Evolutionary conservation across 2,113 vertebrate species (phyloP).

Genomic region (Eulemur rufifrons): DNA sequence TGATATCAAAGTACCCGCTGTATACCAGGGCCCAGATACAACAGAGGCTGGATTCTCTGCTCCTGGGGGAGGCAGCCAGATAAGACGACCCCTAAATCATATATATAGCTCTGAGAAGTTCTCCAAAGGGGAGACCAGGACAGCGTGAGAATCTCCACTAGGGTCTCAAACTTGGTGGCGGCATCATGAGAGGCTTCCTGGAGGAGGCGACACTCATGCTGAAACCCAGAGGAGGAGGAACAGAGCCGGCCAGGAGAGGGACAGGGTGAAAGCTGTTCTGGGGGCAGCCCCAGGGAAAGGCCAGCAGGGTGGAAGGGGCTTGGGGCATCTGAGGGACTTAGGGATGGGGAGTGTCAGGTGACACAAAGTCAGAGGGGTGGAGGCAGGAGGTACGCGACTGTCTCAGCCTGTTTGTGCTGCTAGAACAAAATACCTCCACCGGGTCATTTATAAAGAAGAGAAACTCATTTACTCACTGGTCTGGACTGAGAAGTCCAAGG

Average conservation of each 20-base stretch:
- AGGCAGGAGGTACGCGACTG: neutral
- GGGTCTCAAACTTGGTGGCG: neutral
- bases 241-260: neutral
- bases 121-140: neutral
- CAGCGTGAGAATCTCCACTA: neutral
- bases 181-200: neutral
- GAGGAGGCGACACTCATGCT: neutral
- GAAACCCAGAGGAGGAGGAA: neutral
- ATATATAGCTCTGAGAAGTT: neutral
- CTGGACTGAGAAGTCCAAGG: neutral
- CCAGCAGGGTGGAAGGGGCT: neutral
- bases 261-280: neutral
- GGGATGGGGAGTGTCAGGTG: fast-evolving
- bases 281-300: neutral
- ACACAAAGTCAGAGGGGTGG: neutral
- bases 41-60: neutral
- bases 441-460: neutral
- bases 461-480: neutral
- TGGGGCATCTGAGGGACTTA: neutral
- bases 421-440: neutral
- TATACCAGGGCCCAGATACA: neutral
- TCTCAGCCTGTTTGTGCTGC: neutral
- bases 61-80: neutral
- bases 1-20: neutral
- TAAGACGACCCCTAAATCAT: neutral